These are phyloP conservation scores for Cavia aperea DNA, from an alignment of 2,113 vertebrate genomes.

Conservation along the genomic window DNA sequence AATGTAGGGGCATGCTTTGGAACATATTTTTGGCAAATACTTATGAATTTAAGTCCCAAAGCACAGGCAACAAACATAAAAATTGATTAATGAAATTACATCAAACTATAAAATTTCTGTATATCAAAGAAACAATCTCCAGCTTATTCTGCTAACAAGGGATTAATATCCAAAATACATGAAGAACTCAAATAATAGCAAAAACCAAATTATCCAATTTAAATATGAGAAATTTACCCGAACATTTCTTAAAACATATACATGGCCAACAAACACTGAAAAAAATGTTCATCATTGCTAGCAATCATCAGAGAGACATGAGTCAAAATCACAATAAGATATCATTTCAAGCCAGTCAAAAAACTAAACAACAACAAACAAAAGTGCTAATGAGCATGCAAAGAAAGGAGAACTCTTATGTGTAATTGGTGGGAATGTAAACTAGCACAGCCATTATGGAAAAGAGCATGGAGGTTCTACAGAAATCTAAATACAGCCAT, in stretches of 20 bases:
- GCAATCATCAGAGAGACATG: not conserved
- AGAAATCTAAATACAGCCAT: not conserved
- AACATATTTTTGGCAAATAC: not conserved
- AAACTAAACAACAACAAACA: not conserved
- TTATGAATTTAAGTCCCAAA: not conserved
- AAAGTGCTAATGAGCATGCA: not conserved
- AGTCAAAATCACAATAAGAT: not conserved
- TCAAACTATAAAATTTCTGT: not conserved
- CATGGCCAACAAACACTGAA: not conserved
- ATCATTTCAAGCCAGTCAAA: not conserved
- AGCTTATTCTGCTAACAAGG: not conserved
- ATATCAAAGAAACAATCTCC: not conserved
- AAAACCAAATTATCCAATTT: not conserved
- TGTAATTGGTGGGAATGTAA: not conserved
- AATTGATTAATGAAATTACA: not conserved
- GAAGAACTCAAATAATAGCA: not conserved
- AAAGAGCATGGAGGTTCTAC: not conserved
- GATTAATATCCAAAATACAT: not conserved
- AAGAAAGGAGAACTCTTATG: not conserved
- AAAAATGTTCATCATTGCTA: not conserved
- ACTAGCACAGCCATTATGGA: not conserved
- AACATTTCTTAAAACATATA: not conserved
- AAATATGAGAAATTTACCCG: not conserved
- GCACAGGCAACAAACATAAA: not conserved
- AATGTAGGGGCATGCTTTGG: not conserved